phyloP scores from a whole-genome alignment of 2,888 invertebrate genomes.

The Nomada ruficornis region DNA sequence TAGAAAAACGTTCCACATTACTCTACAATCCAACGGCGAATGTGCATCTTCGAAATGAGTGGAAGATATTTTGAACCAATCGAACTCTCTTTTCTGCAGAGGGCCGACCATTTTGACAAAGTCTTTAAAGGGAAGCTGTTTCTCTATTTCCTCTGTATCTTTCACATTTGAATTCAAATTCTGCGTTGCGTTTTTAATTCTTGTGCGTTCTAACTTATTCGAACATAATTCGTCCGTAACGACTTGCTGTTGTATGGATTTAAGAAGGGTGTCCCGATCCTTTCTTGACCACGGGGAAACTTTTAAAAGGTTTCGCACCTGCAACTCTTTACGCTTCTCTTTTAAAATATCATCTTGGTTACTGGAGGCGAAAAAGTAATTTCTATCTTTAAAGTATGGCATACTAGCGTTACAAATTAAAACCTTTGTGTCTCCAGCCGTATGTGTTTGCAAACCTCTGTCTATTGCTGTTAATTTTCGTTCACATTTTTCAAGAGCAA shows the following conservation, averaged over 20 bases:
- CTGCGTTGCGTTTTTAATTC: neutral
- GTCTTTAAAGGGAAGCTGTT: slow-evolving; percentile 58
- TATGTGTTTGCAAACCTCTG: neutral
- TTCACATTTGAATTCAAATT: neutral
- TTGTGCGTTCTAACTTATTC: neutral
- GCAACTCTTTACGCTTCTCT: slow-evolving; percentile 77
- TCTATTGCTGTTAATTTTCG: slow-evolving; percentile 72
- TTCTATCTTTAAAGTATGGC: slow-evolving; percentile 89
- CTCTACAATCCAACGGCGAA: slow-evolving; percentile 87
- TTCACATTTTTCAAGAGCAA: slow-evolving; percentile 82
- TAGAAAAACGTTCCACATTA: slow-evolving; percentile 90
- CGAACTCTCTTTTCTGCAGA: slow-evolving; percentile 83
- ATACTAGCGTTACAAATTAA: slow-evolving; percentile 84
- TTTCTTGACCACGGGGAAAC: slow-evolving; percentile 84
- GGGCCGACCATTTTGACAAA: slow-evolving; percentile 72
- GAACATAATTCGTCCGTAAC: neutral
- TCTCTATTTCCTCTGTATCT: neutral
- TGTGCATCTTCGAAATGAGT: slow-evolving; percentile 86
- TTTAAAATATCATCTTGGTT: slow-evolving; percentile 87
- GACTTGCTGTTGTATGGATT: slow-evolving; percentile 84
- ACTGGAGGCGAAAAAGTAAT: slow-evolving; percentile 85
- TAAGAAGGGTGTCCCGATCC: slow-evolving; percentile 86
- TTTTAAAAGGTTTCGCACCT: slow-evolving; percentile 73
- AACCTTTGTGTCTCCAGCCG: slow-evolving; percentile 1
- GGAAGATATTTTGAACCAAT: slow-evolving; percentile 87